These are phyloP conservation scores for Tor tambroides DNA, from an alignment of 2,113 vertebrate species.

Conservation along the genomic window DNA sequence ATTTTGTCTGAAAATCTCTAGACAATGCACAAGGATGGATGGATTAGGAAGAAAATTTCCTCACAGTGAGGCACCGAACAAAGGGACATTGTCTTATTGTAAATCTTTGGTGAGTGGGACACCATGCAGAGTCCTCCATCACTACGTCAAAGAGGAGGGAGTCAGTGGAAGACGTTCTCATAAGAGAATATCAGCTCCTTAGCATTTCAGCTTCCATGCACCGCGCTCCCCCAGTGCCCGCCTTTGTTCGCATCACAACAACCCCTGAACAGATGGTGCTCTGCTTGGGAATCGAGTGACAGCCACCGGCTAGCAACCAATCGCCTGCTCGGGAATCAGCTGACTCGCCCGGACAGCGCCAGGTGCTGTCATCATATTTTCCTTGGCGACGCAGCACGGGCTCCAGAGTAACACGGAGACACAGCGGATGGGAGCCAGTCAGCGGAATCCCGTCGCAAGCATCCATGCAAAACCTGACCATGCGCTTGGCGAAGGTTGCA, in stretches of 20 bases:
- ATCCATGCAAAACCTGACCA: conserved; percentile 60
- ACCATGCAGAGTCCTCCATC: conserved; percentile 53
- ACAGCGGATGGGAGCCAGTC: conserved; percentile 56
- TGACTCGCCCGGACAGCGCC: conserved; percentile 84
- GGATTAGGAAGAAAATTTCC: conserved; percentile 5
- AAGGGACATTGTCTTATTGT: conserved; percentile 53
- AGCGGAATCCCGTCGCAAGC: conserved; percentile 58
- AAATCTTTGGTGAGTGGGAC: conserved; percentile 44
- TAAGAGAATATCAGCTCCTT: conserved; percentile 42
- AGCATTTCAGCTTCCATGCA: conserved; percentile 52
- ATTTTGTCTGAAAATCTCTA: background rate
- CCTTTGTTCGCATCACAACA: conserved; percentile 80
- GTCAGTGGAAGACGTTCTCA: conserved; percentile 46
- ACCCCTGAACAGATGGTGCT: conserved; percentile 81
- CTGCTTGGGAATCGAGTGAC: conserved; percentile 70
- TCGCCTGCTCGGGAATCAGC: conserved; percentile 79
- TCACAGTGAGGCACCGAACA: conserved; percentile 41
- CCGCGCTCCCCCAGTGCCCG: conserved; percentile 63
- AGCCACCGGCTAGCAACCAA: conserved; percentile 77
- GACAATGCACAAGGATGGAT: background rate
- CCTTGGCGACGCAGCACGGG: conserved; percentile 67
- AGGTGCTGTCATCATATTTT: conserved; percentile 80
- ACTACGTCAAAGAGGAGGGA: conserved; percentile 41
- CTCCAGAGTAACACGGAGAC: conserved; percentile 65
- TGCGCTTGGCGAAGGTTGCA: conserved; percentile 60